phyloP scores from a whole-genome alignment of 2,888 invertebrate species.

The Mythimna pallens region DNA sequence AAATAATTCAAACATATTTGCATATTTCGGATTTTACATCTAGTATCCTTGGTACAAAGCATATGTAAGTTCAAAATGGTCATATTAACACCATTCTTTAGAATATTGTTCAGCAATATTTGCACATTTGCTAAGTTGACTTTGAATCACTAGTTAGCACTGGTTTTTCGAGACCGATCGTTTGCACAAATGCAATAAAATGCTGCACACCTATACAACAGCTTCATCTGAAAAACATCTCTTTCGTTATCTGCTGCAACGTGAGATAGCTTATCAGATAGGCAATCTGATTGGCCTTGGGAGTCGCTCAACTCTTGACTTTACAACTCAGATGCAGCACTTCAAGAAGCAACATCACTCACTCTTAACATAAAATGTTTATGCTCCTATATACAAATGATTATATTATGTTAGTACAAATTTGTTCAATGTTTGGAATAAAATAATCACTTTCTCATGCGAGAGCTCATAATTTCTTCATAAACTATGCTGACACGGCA shows the following conservation, averaged over 20 bases:
- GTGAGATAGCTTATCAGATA: constrained; percentile 34
- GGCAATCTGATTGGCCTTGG: constrained; percentile 36
- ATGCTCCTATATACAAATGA: constrained; percentile 71
- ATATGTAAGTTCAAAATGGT: constrained; percentile 28
- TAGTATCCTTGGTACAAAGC: constrained; percentile 36
- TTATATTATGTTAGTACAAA: constrained; percentile 71
- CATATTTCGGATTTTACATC: constrained; percentile 42
- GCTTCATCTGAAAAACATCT: constrained; percentile 35
- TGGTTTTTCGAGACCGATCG: constrained; percentile 16
- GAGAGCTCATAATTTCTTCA: constrained; percentile 77
- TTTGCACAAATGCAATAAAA: constrained; percentile 37
- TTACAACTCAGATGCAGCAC: constrained; percentile 65
- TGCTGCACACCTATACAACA: constrained; percentile 28
- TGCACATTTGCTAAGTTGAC: constrained; percentile 42
- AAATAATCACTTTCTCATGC: constrained; percentile 81
- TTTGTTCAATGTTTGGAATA: constrained; percentile 88
- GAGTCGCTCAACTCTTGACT: constrained; percentile 59
- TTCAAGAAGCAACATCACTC: constrained; percentile 69
- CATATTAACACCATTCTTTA: constrained; percentile 37
- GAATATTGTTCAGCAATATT: constrained; percentile 38
- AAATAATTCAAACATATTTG: constrained; percentile 37
- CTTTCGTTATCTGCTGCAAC: constrained; percentile 46
- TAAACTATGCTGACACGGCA: constrained; percentile 79
- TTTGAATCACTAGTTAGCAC: constrained; percentile 44
- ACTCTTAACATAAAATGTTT: constrained; percentile 69